A percentile compares a stretch with the other conserved stretches of the same genome.
phyloP scores from a whole-genome alignment of 2,888 invertebrate species.

The Cheilosia variabilis region DNA sequence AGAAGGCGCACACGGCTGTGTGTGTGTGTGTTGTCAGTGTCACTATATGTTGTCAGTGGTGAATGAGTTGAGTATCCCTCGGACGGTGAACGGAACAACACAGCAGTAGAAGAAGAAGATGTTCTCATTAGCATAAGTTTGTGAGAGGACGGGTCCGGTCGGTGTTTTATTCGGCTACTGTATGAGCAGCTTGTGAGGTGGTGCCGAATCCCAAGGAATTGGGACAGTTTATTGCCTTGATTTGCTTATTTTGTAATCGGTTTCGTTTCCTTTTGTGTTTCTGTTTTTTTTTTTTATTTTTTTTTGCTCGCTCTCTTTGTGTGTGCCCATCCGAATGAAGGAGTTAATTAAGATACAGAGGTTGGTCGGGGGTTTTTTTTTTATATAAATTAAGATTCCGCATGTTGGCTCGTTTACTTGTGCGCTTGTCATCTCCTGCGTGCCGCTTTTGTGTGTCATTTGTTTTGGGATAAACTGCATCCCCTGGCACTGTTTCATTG shows the following conservation, averaged over 20 bases:
- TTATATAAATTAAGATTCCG: constrained; percentile 38
- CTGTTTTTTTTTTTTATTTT: neutral
- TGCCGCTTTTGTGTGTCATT: constrained; percentile 26
- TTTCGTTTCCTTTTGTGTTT: constrained; percentile 35
- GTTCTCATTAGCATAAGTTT: constrained; percentile 75
- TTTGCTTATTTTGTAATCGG: constrained; percentile 74
- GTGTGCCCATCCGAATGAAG: constrained; percentile 59
- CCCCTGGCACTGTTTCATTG: constrained; percentile 40
- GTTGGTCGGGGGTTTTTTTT: constrained; percentile 29
- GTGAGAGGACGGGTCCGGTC: constrained; percentile 27
- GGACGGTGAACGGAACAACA: constrained; percentile 5
- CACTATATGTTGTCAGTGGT: too few species aligned
- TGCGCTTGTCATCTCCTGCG: constrained; percentile 3
- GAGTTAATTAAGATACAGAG: constrained; percentile 74
- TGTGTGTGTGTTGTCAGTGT: constrained; percentile 54
- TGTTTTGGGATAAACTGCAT: constrained; percentile 44
- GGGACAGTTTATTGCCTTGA: constrained; percentile 75
- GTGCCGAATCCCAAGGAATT: constrained; percentile 60
- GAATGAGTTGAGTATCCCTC: constrained; percentile 19
- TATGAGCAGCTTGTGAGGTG: constrained; percentile 75
- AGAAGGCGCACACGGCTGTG: constrained; percentile 6
- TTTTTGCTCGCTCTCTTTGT: neutral
- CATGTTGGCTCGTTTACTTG: constrained; percentile 2
- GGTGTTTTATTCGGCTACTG: constrained; percentile 73
- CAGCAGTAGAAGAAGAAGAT: constrained; percentile 61